Conservation (phyloP, 2,113 vertebrate species). For the Odontesthes bonariensis region DNA sequence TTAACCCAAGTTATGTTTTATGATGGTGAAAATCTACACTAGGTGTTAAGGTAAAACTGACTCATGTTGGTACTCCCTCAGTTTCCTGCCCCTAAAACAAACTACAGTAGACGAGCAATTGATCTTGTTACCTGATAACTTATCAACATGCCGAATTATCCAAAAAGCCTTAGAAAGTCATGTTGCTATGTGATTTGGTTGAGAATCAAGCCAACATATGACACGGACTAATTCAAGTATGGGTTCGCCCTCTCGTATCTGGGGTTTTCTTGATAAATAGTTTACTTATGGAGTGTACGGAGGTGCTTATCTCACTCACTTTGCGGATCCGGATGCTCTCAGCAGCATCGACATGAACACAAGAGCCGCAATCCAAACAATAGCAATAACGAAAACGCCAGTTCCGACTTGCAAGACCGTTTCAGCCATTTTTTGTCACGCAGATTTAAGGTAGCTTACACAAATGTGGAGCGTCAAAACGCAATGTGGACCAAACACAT, state of each 20-base stretch:
- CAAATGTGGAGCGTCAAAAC: accelerated
- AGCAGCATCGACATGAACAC: constrained; percentile 74
- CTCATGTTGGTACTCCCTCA: too few species aligned
- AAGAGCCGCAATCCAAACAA: constrained; percentile 86
- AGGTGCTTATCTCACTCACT: constrained; percentile 78
- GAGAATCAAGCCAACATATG: too few species aligned
- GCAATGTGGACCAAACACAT: not conserved
- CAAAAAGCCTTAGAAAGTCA: accelerated
- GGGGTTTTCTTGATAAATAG: not conserved
- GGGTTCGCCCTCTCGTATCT: not conserved
- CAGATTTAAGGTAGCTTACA: not conserved
- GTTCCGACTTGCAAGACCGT: constrained; percentile 83
- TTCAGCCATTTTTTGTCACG: constrained; percentile 72
- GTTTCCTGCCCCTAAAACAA: too few species aligned
- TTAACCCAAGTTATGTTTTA: too few species aligned
- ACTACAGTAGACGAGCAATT: not conserved
- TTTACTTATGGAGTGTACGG: not conserved
- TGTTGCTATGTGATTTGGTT: too few species aligned
- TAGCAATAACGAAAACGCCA: constrained; percentile 84
- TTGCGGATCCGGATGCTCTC: constrained; percentile 75
- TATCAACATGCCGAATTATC: too few species aligned
- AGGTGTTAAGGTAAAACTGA: too few species aligned
- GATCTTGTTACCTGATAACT: too few species aligned
- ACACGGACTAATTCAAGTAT: too few species aligned
- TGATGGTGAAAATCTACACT: too few species aligned